These are phyloP conservation scores for Acrobasis consociella DNA, from an alignment of 2,888 invertebrate genomes.

Conservation along the genomic window DNA sequence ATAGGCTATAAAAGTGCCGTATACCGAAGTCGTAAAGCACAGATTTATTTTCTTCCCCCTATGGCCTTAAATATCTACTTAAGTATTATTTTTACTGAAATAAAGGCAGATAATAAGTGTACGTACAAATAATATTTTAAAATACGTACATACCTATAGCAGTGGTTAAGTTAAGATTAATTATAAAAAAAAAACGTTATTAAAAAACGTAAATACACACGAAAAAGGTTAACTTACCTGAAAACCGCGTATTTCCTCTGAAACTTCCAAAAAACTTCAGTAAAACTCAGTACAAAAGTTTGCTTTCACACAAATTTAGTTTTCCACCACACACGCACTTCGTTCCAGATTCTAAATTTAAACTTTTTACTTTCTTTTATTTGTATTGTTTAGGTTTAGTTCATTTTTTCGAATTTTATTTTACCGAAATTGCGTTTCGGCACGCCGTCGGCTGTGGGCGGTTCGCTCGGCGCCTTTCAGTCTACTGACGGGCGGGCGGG, in stretches of 20 bases:
- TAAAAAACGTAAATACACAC: not conserved
- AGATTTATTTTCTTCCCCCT: not conserved
- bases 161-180: too few species aligned
- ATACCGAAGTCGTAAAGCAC: not conserved
- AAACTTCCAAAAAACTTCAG: conserved; percentile 9
- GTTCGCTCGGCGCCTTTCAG: conserved; percentile 11
- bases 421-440: conserved; percentile 5
- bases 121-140: too few species aligned
- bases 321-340: not conserved
- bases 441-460: not conserved
- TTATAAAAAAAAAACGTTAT: too few species aligned
- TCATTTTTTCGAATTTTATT: not conserved
- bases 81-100: too few species aligned
- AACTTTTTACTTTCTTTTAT: not conserved
- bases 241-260: not conserved
- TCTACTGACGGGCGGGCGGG: conserved; percentile 14
- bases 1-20: not conserved
- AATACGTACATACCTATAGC: too few species aligned
- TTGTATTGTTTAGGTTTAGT: not conserved
- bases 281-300: conserved; percentile 2
- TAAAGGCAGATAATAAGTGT: too few species aligned
- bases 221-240: conserved; percentile 2
- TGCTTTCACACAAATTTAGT: conserved; percentile 8
- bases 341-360: not conserved
- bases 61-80: too few species aligned